These are phyloP conservation scores for Heliornis fulica DNA, from an alignment of 2,113 vertebrate species.

Conservation along the genomic window DNA sequence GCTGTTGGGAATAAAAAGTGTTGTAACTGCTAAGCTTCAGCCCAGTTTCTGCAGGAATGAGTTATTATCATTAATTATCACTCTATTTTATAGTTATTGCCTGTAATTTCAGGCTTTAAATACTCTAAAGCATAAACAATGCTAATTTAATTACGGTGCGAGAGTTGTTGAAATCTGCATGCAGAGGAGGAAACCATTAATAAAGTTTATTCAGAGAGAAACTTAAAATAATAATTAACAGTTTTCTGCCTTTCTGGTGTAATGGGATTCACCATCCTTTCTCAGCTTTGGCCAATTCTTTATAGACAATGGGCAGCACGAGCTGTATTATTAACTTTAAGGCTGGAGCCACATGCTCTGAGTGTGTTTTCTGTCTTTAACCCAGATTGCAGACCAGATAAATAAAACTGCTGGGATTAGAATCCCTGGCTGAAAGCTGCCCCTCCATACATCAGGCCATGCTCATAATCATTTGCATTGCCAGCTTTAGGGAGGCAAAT, in stretches of 20 bases:
- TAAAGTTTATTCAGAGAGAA: constrained; percentile 61
- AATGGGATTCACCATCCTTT: neutral
- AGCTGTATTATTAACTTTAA: neutral
- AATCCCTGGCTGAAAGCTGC: neutral
- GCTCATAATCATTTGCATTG: neutral
- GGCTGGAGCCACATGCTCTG: neutral
- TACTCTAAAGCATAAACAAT: constrained; percentile 73
- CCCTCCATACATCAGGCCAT: neutral
- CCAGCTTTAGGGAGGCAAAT: neutral
- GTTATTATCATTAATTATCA: constrained; percentile 78
- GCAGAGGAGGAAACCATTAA: constrained; percentile 49
- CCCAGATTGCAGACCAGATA: too few species aligned
- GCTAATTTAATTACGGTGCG: constrained; percentile 72
- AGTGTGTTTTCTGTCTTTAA: neutral
- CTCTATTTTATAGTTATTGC: constrained; percentile 75
- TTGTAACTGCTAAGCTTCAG: constrained; percentile 44
- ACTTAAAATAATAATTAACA: constrained; percentile 57
- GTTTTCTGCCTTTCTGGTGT: neutral
- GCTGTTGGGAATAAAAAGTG: constrained; percentile 71
- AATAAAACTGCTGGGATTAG: neutral
- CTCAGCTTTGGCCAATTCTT: neutral
- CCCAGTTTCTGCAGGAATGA: constrained; percentile 65
- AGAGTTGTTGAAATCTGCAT: constrained; percentile 48
- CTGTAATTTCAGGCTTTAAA: constrained; percentile 76
- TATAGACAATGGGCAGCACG: neutral